Percentiles rank a stretch among this genome's conserved stretches.
Evolutionary conservation across 2,888 invertebrate genomes (phyloP).

Genomic region (Marronus borbonicus): DNA sequence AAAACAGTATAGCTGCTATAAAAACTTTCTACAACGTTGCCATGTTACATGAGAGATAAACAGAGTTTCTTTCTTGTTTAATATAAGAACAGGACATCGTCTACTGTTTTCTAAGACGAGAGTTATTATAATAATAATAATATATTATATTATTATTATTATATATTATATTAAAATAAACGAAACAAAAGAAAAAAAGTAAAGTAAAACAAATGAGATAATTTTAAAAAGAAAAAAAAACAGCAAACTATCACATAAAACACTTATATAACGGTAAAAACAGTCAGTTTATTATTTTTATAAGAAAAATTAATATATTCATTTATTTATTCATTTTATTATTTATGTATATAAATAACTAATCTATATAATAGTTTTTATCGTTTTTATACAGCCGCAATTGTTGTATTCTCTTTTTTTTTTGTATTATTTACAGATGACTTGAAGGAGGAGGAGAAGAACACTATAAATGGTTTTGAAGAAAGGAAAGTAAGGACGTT

Average conservation of each 20-base stretch:
- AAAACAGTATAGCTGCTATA: no score
- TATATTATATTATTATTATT: no score
- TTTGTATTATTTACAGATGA: conserved; percentile 41
- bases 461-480: conserved; percentile 83
- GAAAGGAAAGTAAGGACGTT: conserved; percentile 92
- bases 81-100: neutral
- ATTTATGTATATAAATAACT: conserved; percentile 61
- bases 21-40: no score
- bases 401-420: conserved; percentile 17
- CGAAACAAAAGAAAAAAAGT: neutral
- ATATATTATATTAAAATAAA: neutral
- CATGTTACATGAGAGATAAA: no score
- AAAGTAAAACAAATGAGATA: conserved; percentile 11
- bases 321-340: conserved; percentile 26
- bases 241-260: conserved; percentile 29
- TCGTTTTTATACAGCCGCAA: conserved; percentile 48
- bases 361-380: conserved; percentile 50
- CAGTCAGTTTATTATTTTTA: conserved; percentile 62
- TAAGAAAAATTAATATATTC: conserved; percentile 58
- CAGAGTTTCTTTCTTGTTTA: neutral
- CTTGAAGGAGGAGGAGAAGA: conserved; percentile 4
- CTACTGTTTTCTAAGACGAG: neutral
- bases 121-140: no score
- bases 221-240: conserved; percentile 13
- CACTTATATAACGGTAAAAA: conserved; percentile 57